Evolutionary conservation across 2,888 invertebrate genomes (phyloP).

Genomic region (Willowsia nigromaculata): DNA sequence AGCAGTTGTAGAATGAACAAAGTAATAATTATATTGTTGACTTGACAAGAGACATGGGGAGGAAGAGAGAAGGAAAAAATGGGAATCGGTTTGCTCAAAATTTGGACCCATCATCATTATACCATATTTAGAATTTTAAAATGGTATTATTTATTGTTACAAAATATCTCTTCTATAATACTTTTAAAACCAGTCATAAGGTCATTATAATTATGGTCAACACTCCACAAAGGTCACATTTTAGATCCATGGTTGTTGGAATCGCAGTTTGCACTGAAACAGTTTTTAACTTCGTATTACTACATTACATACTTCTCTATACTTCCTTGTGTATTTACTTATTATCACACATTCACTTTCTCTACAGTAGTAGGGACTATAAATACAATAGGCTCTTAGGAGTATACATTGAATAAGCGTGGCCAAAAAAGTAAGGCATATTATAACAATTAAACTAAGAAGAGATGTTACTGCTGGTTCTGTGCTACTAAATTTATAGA

Average conservation of each 20-base stretch:
- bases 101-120: constrained; percentile 68
- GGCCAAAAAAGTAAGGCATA: background rate
- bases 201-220: background rate
- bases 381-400: background rate
- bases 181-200: background rate
- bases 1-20: background rate
- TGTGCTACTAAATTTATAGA: background rate
- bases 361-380: background rate
- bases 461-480: background rate
- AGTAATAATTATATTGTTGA: background rate
- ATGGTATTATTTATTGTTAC: constrained; percentile 56
- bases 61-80: background rate
- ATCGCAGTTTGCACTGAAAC: background rate
- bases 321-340: background rate
- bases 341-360: background rate
- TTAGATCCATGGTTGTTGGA: background rate
- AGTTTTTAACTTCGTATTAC: background rate
- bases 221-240: background rate
- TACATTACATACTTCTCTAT: background rate
- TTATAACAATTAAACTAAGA: background rate
- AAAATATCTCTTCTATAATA: constrained; percentile 48
- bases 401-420: background rate
- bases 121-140: constrained; percentile 44
- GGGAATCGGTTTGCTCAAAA: constrained; percentile 74
- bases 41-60: background rate